Base-by-base conservation (phyloP, 1,140 invertebrate genomes). In the Halyomorpha halys region DNA sequence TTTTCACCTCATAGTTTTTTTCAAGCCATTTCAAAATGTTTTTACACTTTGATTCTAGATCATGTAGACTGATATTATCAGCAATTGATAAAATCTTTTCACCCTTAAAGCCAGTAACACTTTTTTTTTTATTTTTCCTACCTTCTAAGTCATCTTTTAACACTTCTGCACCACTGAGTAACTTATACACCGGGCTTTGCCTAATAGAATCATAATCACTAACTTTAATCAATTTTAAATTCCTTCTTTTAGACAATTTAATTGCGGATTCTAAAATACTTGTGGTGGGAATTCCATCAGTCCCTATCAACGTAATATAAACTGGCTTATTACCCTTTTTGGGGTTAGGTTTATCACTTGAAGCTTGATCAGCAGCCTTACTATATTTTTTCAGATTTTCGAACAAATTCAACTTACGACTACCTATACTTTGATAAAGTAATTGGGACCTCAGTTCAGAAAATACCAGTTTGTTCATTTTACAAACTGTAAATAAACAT, bases 151-250 rank as follows among this genome's bases (percentile, higher is more conserved):
- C 63, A 23, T 44, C 63, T 15, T 59, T 44, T 27, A 54, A 21
- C 9, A n/a, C 45, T 27, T 64, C 53, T 11, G 27, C 18, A 14
- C 27, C 47, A 9, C 51, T 59, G 30, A 64, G 3, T 8, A 64
- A 11, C n/a, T 59, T 54, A 25, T 64, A 64, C 0, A 64, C 54
- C 23, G 63, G 63, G 23, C 6, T 44, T 44, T 64, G n/a, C 39
- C 54, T 54, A 44, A 44, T 64, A 23, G 34, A n/a, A 39, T 64
- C 63, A 18, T 14, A 59, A 44, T 64, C 63, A 27, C 44, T 34
- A 14, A 64, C 39, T 64, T 64, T 64, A 39, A 64, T 59, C 34
- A 64, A 34, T 64, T 59, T 64, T 14, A 64, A 30, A 44, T 64
- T 25, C 25, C 63, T 39, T 59, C 63, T 63, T 18, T 54, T 53